Evolutionary conservation across 2,113 vertebrate genomes (phyloP), one percentile per base, ranked within the genome.

Genomic region (Periophthalmus modestus): DNA sequence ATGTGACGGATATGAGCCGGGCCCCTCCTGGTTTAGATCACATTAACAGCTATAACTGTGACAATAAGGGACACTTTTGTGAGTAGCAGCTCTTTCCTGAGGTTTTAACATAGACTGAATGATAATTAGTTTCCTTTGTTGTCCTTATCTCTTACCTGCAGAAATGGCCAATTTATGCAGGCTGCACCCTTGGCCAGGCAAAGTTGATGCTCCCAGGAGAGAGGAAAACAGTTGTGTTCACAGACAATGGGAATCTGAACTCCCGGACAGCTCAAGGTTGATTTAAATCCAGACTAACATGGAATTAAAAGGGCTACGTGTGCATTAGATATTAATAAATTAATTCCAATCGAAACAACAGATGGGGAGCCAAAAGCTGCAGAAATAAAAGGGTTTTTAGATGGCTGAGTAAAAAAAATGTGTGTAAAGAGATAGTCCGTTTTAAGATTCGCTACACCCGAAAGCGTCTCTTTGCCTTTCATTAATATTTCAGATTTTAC

Each of bases 71-170:
- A 84, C 83, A 81, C 85, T 73, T 67, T 87, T 81, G 87, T 90
- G 87, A 88, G 89, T 88, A 88, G 87, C 79, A 63, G 74, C 82
- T 78, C 78, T 89, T 90, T 91, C 85, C 89, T 78, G 78, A 76
- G 88, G 86, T 90, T 90, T 91, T 82, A 90, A 90, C 90, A 87
- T 82, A 91, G 84, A 90, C 81, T 84, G 88, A 90, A 91, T 92
- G 90, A 92, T 90, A 92, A 92, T 92, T 92, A 92, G 86, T 90
- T 91, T 83, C 74, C 87, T 89, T 91, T 92, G 91, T 91, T 87
- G 89, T 83, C 81, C 89, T 91, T 92, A 92, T 92, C 91, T 89
- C 90, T 81, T 85, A 91, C 91, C 91, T 91, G 90, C 91, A 92
- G 90, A 91, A 92, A 91, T 91, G 78, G 85, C 75, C 87, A 90